These are phyloP conservation scores for Crocuta crocuta DNA, from an alignment of 2,113 vertebrate genomes.

Conservation along the genomic window DNA sequence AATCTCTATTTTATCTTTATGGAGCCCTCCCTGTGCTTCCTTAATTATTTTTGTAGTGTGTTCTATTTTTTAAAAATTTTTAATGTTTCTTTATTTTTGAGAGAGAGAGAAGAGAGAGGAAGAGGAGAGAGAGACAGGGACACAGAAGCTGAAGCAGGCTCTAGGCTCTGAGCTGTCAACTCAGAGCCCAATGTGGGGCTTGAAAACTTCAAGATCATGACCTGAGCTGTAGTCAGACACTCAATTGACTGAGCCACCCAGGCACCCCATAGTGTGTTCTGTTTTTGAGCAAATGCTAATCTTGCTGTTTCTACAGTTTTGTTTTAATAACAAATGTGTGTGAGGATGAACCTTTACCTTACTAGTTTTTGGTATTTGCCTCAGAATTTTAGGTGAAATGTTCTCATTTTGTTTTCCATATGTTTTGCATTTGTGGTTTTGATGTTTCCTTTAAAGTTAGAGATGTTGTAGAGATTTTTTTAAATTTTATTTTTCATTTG, in stretches of 20 bases:
- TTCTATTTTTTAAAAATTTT: neutral
- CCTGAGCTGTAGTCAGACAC: no score
- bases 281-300: neutral
- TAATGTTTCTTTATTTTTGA: no score
- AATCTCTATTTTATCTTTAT: neutral
- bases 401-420: neutral
- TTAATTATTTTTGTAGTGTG: neutral
- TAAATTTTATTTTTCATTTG: neutral
- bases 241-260: no score
- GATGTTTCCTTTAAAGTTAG: neutral
- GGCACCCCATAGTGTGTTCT: neutral
- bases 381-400: neutral
- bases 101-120: no score
- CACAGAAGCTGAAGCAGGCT: no score
- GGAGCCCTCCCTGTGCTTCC: neutral
- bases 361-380: neutral
- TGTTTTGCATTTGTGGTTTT: neutral
- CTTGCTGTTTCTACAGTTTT: neutral
- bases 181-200: no score
- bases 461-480: neutral
- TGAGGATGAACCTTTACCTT: conserved; percentile 17
- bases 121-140: no score
- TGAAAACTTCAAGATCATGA: no score
- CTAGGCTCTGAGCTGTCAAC: no score
- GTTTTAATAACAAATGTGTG: neutral